Evolutionary conservation across 2,888 invertebrate genomes (phyloP).

Genomic region (Polyploca ridens): DNA sequence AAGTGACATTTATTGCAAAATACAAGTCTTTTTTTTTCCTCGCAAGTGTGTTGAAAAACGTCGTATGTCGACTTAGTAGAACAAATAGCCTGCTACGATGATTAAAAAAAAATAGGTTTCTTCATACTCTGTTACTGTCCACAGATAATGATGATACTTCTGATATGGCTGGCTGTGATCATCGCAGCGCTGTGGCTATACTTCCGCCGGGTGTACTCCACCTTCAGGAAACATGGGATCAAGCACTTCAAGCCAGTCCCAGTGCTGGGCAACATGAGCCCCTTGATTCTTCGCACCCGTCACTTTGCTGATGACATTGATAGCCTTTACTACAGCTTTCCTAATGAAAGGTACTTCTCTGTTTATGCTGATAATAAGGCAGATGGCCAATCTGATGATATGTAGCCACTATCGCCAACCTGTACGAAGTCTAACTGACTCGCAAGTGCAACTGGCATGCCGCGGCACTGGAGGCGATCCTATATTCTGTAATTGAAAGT

Average conservation of each 20-base stretch:
- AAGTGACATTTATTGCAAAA: too few species aligned
- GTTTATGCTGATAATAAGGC: background rate
- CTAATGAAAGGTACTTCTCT: conserved; percentile 47
- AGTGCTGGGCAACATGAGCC: conserved; percentile 36
- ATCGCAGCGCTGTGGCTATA: conserved; percentile 29
- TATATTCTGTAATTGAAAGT: too few species aligned
- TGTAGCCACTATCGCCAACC: too few species aligned
- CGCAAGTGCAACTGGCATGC: too few species aligned
- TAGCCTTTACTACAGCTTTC: conserved; percentile 40
- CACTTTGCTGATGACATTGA: conserved; percentile 39
- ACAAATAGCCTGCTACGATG: too few species aligned
- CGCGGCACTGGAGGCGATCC: too few species aligned
- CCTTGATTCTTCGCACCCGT: conserved; percentile 21
- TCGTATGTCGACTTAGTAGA: too few species aligned
- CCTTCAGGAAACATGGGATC: conserved; percentile 46
- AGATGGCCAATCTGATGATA: too few species aligned
- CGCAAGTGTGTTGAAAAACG: too few species aligned
- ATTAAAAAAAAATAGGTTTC: conserved; percentile 19
- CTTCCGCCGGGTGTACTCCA: conserved; percentile 32
- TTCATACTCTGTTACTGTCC: conserved; percentile 21
- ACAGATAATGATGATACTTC: conserved; percentile 35
- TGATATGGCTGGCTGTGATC: conserved; percentile 40
- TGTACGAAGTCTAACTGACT: too few species aligned
- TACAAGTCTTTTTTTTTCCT: too few species aligned
- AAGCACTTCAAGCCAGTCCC: conserved; percentile 35